Evolutionary conservation across 2,797 vertebrate genomes (phyloP).

Genomic region (Champsocephalus gunnari): DNA sequence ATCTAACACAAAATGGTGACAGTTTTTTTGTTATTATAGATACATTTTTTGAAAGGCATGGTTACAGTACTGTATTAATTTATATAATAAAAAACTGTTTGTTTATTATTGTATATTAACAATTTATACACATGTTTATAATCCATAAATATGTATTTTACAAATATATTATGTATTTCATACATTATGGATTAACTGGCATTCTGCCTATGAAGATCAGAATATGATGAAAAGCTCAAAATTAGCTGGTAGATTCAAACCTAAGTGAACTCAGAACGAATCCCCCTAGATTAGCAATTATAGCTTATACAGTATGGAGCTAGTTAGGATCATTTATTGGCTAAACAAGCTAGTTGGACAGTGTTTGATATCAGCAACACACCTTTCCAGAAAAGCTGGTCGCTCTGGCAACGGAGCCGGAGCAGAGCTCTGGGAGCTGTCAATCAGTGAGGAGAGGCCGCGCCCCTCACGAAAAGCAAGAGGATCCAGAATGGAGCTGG

Average conservation of each 20-base stretch:
- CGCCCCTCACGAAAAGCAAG: slow-evolving; percentile 82
- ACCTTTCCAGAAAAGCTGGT: slow-evolving; percentile 92
- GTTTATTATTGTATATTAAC: neutral
- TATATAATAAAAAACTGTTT: too few species aligned
- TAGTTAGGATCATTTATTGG: neutral
- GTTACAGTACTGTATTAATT: neutral
- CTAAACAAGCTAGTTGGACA: neutral
- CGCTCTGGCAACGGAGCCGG: slow-evolving; percentile 92
- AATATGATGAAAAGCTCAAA: neutral
- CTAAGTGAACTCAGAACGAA: neutral
- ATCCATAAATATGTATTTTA: too few species aligned
- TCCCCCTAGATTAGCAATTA: neutral
- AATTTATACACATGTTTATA: neutral
- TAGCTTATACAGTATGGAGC: neutral
- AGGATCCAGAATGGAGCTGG: slow-evolving; percentile 84
- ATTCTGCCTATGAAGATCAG: neutral
- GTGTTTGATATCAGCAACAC: neutral
- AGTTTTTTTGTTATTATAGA: too few species aligned
- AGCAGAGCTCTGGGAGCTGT: slow-evolving; percentile 82
- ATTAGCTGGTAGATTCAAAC: too few species aligned
- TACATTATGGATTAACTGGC: neutral
- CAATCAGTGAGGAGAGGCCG: slow-evolving; percentile 78
- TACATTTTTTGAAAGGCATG: neutral
- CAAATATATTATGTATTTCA: too few species aligned
- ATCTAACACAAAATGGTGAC: slow-evolving; percentile 50